Conservation (phyloP, 2,113 vertebrate species). For the Megaceryle maxima region DNA sequence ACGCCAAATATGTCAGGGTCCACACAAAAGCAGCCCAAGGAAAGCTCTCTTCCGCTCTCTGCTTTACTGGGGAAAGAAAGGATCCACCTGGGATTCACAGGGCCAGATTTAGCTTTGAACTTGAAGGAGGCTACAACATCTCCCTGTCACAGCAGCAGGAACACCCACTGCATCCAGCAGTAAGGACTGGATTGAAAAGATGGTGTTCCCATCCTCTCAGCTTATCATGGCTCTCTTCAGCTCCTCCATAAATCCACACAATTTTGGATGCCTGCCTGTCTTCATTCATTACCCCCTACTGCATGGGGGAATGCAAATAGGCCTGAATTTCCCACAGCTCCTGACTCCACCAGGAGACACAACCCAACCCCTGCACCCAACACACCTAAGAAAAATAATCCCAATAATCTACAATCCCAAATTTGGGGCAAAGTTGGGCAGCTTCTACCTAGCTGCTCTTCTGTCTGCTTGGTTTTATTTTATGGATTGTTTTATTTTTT, state of each 20-base stretch:
- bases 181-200: background rate
- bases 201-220: background rate
- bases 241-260: background rate
- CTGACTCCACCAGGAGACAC: background rate
- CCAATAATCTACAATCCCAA: background rate
- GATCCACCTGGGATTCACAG: background rate
- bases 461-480: background rate
- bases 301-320: background rate
- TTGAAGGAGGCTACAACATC: background rate
- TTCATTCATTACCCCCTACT: background rate
- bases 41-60: background rate
- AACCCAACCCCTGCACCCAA: background rate
- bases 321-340: background rate
- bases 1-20: background rate
- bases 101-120: background rate
- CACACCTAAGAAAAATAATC: background rate
- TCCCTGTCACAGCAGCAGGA: background rate
- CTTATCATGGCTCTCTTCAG: background rate
- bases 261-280: background rate
- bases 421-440: background rate
- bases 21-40: background rate
- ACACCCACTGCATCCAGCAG: background rate
- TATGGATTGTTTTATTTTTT: background rate
- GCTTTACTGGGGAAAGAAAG: background rate
- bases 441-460: background rate